Percentiles rank a stretch among this genome's conserved stretches.
These are phyloP conservation scores for Ferrisia virgata DNA, from an alignment of 2,888 invertebrate genomes.

Conservation along the genomic window DNA sequence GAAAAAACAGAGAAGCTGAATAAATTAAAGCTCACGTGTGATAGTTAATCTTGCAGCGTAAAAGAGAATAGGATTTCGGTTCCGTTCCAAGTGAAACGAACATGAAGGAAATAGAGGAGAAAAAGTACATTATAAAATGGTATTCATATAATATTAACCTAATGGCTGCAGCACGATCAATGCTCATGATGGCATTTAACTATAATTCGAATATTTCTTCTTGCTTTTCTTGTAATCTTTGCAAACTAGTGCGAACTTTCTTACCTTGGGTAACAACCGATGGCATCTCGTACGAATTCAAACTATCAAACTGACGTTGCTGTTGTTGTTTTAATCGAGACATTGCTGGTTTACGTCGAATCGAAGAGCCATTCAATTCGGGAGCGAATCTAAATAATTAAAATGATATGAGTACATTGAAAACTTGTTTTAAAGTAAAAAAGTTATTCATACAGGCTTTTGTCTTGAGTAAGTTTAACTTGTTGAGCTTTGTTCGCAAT, in stretches of 20 bases:
- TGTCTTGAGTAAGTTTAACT: conserved; percentile 73
- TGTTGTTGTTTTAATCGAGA: conserved; percentile 52
- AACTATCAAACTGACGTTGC: conserved; percentile 52
- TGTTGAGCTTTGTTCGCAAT: conserved; percentile 80
- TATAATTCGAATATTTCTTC: conserved; percentile 70
- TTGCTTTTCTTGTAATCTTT: conserved; percentile 77
- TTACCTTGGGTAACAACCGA: conserved; percentile 77
- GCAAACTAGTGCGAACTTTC: conserved; percentile 74
- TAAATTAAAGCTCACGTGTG: background rate
- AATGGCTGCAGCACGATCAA: background rate
- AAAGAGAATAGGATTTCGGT: background rate
- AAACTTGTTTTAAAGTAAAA: background rate
- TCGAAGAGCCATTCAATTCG: conserved; percentile 19
- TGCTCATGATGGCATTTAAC: background rate
- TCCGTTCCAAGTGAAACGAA: background rate
- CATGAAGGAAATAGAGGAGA: background rate
- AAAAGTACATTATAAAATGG: background rate
- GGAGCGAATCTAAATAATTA: conserved; percentile 19
- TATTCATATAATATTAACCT: background rate
- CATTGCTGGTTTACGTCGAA: conserved; percentile 47
- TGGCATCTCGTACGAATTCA: conserved; percentile 52
- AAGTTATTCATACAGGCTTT: conserved; percentile 71
- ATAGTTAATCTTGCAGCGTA: background rate
- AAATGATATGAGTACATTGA: background rate
- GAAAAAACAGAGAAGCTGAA: background rate